Percentiles rank a stretch among this genome's conserved stretches.
Evolutionary conservation across 2,797 vertebrate species (phyloP).

Genomic region (Clarias laeviceps): DNA sequence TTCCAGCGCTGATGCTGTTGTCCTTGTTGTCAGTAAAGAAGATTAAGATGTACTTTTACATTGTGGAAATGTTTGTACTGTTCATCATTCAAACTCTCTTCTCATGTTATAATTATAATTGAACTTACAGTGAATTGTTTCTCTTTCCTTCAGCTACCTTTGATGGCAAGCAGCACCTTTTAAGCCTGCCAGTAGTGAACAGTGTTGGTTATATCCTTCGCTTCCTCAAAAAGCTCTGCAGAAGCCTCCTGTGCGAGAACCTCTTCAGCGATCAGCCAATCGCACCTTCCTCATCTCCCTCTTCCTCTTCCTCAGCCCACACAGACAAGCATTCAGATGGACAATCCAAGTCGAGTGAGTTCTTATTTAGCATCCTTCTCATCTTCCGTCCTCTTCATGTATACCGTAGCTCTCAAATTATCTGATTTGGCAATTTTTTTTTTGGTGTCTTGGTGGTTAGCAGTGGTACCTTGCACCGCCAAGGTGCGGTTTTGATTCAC

Average conservation of each 20-base stretch:
- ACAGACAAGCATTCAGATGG: slow-evolving; percentile 56
- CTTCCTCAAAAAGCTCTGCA: slow-evolving; percentile 94
- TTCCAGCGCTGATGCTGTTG: neutral
- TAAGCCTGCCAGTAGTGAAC: slow-evolving; percentile 92
- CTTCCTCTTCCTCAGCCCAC: slow-evolving; percentile 56
- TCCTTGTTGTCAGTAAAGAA: neutral
- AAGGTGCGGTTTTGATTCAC: too few relatives aligned
- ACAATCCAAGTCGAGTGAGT: slow-evolving; percentile 58
- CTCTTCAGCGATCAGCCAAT: slow-evolving; percentile 97
- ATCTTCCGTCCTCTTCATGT: neutral
- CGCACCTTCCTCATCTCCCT: slow-evolving; percentile 62
- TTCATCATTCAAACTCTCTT: neutral
- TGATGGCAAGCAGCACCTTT: slow-evolving; percentile 93
- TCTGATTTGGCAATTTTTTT: neutral
- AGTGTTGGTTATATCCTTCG: slow-evolving; percentile 93
- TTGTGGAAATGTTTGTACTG: too few relatives aligned
- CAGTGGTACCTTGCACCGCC: too few relatives aligned
- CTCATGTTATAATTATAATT: neutral
- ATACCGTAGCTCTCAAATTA: neutral
- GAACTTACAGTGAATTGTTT: neutral
- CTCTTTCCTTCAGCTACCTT: slow-evolving; percentile 81
- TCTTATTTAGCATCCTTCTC: neutral
- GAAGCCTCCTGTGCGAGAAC: slow-evolving; percentile 91
- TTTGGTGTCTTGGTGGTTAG: neutral
- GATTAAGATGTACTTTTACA: neutral